Evolutionary conservation across 1,140 invertebrate genomes (phyloP), one percentile per base, ranked within the genome.

Genomic region (Papilio xuthus): DNA sequence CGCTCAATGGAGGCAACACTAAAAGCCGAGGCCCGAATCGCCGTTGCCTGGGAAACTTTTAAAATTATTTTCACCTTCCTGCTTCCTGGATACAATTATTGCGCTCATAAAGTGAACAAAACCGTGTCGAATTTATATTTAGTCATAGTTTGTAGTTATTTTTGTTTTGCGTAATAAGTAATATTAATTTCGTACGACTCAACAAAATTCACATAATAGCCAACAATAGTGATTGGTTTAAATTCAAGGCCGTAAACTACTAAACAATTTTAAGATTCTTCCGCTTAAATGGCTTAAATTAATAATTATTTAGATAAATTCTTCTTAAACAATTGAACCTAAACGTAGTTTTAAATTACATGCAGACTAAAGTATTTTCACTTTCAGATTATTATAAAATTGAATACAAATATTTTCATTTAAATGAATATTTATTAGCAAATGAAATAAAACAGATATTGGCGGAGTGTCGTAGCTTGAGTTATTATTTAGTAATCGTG

Each of bases 401-500:
- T n/a, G 18, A 53, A 20, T 44, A 6, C 9, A 13, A 44, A 6
- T 10, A 18, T 60, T 23, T 60, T 3, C 1, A 13, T 26, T 60
- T 26, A 3, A 26, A 26, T 60, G 23, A 26, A 60, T 60, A 60
- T 60, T n/a, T 60, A 7, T 60, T 60, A 60, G 23, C 9, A 60
- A 56, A 56, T 56, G 23, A 23, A 23, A 56, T 56, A 56, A 56
- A 56, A 26, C 53, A 56, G 20, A n/a, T 20, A 9, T 9, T 56
- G 53, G 20, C 53, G 20, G 9, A 56, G 56, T 60, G 23, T 26
- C 53, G 1, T 20, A 26, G 53, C 53, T 56, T 56, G 56, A 60
- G 56, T 60, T 60, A 60, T 60, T 60, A 60, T 60, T 26, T 23
- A 60, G 56, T 60, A 60, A 60, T 60, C 23, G 56, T 60, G 56